Conservation (phyloP, 2,888 invertebrate species). For the Sinopyrophorus schimmeli region DNA sequence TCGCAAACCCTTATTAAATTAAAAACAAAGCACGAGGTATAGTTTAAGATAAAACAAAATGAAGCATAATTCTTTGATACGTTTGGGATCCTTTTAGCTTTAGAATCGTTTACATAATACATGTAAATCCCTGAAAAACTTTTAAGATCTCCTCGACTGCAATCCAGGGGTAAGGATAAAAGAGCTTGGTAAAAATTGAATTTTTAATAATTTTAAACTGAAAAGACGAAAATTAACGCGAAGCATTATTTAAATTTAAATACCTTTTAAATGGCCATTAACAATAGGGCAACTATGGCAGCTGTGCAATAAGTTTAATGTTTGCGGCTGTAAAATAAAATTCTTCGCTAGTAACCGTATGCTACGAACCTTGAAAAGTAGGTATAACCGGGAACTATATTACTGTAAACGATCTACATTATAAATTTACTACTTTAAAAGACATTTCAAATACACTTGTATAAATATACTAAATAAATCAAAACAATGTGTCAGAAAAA, state of each 20-base stretch:
- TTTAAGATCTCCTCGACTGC: constrained; percentile 14
- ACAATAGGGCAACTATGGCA: too few species aligned
- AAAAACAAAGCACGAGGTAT: constrained; percentile 4
- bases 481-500: too few species aligned
- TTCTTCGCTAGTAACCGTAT: too few species aligned
- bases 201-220: constrained; percentile 20
- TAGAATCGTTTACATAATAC: constrained; percentile 30
- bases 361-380: too few species aligned
- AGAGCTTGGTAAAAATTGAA: constrained; percentile 23
- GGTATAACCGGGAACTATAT: too few species aligned
- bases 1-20: constrained; percentile 8
- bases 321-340: too few species aligned
- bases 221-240: constrained; percentile 17
- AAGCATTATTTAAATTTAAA: constrained; percentile 18
- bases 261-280: too few species aligned
- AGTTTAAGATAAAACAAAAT: constrained; percentile 15
- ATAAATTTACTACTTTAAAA: too few species aligned
- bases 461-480: too few species aligned
- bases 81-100: constrained; percentile 8
- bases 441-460: too few species aligned
- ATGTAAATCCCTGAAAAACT: constrained; percentile 29
- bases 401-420: too few species aligned
- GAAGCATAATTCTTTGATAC: constrained; percentile 21
- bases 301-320: too few species aligned
- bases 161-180: constrained; percentile 6